Percentiles rank a stretch among this genome's conserved stretches.
These are phyloP conservation scores for Apodemus sylvaticus DNA, from an alignment of 2,113 vertebrate species.

Conservation along the genomic window DNA sequence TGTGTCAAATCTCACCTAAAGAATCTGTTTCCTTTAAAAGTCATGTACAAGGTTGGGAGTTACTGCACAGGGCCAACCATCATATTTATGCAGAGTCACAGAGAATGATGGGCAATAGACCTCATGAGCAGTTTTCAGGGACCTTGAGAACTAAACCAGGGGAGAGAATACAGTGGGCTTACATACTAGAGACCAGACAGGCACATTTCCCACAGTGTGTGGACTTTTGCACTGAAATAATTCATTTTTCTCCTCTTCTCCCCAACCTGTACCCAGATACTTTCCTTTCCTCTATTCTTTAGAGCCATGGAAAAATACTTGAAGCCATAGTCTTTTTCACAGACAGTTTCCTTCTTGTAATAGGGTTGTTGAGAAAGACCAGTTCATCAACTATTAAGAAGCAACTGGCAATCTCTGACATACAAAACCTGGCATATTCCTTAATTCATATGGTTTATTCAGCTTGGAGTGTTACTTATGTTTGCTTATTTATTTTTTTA, in stretches of 20 bases:
- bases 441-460: not conserved
- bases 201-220: slow-evolving; percentile 11
- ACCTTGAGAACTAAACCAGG: not conserved
- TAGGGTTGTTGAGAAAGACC: slow-evolving; percentile 12
- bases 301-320: not conserved
- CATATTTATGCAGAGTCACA: not conserved
- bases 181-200: not conserved
- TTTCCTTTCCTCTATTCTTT: slow-evolving; percentile 25
- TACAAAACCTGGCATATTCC: not conserved
- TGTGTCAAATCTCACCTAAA: slow-evolving; percentile 65
- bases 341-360: slow-evolving; percentile 43
- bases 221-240: not conserved
- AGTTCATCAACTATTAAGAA: slow-evolving; percentile 18
- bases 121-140: slow-evolving; percentile 1
- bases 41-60: slow-evolving; percentile 42
- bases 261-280: not conserved
- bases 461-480: not conserved
- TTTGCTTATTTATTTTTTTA: not conserved
- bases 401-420: slow-evolving; percentile 23
- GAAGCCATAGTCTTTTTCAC: not conserved
- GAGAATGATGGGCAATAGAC: slow-evolving; percentile 1
- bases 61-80: not conserved
- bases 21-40: slow-evolving; percentile 57
- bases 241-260: not conserved
- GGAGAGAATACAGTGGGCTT: not conserved